Percentiles rank a stretch among this genome's conserved stretches.
Conservation (phyloP, 53 echinoderm and acorn worm species). For the Paracentrotus lividus region DNA sequence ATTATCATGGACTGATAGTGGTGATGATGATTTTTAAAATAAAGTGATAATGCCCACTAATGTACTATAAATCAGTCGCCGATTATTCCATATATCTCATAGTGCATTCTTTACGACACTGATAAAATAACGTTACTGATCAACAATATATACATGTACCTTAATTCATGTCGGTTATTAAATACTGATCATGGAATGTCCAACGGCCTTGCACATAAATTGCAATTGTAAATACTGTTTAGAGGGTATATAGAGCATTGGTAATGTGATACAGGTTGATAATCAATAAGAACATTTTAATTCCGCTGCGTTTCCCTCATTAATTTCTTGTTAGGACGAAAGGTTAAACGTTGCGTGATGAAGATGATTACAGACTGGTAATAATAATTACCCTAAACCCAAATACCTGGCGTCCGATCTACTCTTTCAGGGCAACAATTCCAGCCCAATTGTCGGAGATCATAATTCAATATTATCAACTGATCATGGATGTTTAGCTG, state of each 20-base stretch:
- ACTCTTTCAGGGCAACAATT: not conserved
- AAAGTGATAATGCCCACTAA: no score
- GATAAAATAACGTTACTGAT: not conserved
- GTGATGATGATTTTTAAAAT: no score
- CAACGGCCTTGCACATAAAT: not conserved
- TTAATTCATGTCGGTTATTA: not conserved
- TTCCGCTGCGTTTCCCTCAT: conserved; percentile 17
- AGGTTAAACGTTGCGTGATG: not conserved
- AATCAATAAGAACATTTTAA: not conserved
- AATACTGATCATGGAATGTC: not conserved
- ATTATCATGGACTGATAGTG: no score
- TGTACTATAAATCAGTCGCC: no score
- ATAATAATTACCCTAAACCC: not conserved
- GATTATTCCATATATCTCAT: no score
- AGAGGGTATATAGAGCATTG: not conserved
- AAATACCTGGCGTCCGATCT: not conserved
- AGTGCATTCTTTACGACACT: no score
- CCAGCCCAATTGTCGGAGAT: not conserved
- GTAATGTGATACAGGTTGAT: conserved; percentile 1
- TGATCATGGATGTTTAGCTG: not conserved
- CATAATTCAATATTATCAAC: not conserved
- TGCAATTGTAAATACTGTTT: not conserved
- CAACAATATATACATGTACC: not conserved
- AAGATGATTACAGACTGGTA: not conserved
- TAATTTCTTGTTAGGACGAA: not conserved